These are phyloP conservation scores for Coccyzus lansbergi DNA, from an alignment of 2,797 vertebrate genomes.

Conservation along the genomic window DNA sequence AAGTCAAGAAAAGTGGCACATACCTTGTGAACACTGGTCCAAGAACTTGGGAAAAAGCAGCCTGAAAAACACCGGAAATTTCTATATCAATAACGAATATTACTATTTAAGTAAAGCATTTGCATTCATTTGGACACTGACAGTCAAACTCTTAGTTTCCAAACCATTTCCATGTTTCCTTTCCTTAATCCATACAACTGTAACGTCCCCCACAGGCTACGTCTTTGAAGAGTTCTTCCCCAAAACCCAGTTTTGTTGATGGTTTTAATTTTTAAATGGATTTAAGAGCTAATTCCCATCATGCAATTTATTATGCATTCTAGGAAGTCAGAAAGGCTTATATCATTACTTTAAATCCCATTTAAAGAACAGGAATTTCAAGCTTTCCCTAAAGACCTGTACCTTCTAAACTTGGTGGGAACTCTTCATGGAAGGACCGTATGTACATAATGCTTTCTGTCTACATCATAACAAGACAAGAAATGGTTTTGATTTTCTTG, in stretches of 20 bases:
- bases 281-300: background rate
- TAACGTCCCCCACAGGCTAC: background rate
- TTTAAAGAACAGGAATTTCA: background rate
- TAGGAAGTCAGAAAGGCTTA: background rate
- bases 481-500: background rate
- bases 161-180: background rate
- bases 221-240: background rate
- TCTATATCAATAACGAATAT: background rate
- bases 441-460: background rate
- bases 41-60: conserved; percentile 94
- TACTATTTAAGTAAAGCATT: background rate
- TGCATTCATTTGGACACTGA: background rate
- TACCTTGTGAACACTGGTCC: conserved; percentile 97
- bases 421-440: background rate
- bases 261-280: background rate
- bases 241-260: background rate
- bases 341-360: background rate
- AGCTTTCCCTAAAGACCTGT: background rate
- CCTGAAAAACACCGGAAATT: conserved; percentile 71
- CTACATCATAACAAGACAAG: background rate
- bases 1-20: background rate
- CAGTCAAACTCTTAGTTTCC: background rate
- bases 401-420: background rate
- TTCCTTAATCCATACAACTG: background rate
- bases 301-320: background rate